Conservation (phyloP, 2,888 invertebrate genomes). For the Criorhina ranunculi region DNA sequence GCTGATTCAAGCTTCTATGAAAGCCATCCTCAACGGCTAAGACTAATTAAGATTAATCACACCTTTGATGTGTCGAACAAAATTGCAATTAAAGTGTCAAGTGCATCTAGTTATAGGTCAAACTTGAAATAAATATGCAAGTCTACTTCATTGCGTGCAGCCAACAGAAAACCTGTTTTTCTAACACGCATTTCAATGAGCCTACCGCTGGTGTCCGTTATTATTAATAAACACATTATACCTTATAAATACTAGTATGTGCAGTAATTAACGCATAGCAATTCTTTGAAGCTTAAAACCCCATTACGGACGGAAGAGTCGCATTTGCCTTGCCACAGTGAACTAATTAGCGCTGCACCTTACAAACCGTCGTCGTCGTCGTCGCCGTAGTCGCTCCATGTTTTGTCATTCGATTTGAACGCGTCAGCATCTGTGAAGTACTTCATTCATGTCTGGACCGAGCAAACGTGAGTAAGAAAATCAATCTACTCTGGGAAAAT, state of each 20-base stretch:
- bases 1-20: too few species aligned
- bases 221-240: conserved; percentile 34
- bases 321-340: conserved; percentile 40
- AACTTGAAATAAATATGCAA: background rate
- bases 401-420: conserved; percentile 20
- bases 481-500: conserved; percentile 65
- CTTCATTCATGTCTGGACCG: conserved; percentile 32
- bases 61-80: background rate
- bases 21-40: too few species aligned
- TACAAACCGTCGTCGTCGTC: conserved; percentile 32
- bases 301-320: conserved; percentile 51
- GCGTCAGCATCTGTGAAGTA: conserved; percentile 36
- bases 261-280: conserved; percentile 55
- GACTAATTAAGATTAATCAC: background rate
- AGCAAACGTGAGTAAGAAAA: conserved; percentile 53
- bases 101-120: conserved; percentile 11
- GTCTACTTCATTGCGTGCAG: background rate
- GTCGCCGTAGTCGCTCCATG: conserved; percentile 2
- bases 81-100: conserved; percentile 4
- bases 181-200: conserved; percentile 1
- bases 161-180: conserved; percentile 26
- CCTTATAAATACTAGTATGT: conserved; percentile 51
- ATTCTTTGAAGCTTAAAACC: conserved; percentile 17
- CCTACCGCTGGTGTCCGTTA: background rate
- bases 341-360: conserved; percentile 69